These are phyloP conservation scores for Athripsodes cinereus DNA, from an alignment of 2,888 invertebrate species.

Conservation along the genomic window DNA sequence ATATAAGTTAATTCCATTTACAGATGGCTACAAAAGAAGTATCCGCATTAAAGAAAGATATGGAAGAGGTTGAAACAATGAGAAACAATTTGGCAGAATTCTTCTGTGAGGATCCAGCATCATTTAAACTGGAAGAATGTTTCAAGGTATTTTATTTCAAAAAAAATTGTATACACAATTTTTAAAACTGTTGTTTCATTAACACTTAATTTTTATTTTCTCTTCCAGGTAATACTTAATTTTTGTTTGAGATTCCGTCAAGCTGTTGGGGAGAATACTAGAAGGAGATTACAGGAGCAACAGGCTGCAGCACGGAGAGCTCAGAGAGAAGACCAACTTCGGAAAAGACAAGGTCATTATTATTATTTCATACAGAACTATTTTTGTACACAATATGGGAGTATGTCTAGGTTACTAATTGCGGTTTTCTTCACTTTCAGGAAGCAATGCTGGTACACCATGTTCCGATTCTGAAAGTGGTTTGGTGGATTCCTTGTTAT, in stretches of 20 bases:
- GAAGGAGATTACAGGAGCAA: slow-evolving; percentile 76
- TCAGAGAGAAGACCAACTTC: slow-evolving; percentile 66
- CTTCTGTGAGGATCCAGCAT: slow-evolving; percentile 87
- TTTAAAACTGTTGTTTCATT: too few relatives aligned
- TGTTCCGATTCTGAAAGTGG: slow-evolving; percentile 67
- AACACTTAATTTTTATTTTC: neutral
- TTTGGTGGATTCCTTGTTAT: slow-evolving; percentile 68
- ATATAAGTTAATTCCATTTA: neutral
- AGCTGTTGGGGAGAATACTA: slow-evolving; percentile 78
- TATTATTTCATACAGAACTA: too few relatives aligned
- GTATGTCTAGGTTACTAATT: too few relatives aligned
- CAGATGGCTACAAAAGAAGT: slow-evolving; percentile 78
- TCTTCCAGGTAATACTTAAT: slow-evolving; percentile 56
- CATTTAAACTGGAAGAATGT: slow-evolving; percentile 92
- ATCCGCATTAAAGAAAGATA: slow-evolving; percentile 66
- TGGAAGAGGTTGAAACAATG: slow-evolving; percentile 76
- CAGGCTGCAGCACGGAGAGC: slow-evolving; percentile 74
- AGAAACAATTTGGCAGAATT: slow-evolving; percentile 80
- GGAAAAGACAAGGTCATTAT: slow-evolving; percentile 53
- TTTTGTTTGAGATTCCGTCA: slow-evolving; percentile 85
- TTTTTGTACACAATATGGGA: too few relatives aligned
- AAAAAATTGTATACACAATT: neutral
- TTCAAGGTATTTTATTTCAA: slow-evolving; percentile 56
- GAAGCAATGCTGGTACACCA: slow-evolving; percentile 63
- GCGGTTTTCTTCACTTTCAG: slow-evolving; percentile 28